Conservation (phyloP, 2,113 vertebrate species). For the Osmerus eperlanus region DNA sequence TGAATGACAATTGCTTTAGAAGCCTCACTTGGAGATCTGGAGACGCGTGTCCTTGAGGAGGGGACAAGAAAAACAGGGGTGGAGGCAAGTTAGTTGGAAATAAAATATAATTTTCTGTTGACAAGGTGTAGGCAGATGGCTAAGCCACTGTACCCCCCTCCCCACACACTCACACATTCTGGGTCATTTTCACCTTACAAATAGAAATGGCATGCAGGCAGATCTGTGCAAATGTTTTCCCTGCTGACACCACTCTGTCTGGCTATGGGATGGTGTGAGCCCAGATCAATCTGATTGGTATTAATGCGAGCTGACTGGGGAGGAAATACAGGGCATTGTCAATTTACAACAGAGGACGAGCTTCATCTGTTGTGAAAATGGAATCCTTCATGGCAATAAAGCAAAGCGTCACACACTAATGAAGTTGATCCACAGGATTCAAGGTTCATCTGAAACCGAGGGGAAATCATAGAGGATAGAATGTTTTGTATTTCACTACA, state of each 20-base stretch:
- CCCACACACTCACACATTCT: not conserved
- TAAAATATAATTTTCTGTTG: not conserved
- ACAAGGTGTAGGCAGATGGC: slow-evolving; percentile 30
- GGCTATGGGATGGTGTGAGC: slow-evolving; percentile 2
- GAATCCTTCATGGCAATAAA: slow-evolving; percentile 60
- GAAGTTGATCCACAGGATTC: slow-evolving; percentile 27
- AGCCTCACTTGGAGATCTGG: not conserved
- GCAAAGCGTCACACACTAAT: slow-evolving; percentile 50
- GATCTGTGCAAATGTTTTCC: slow-evolving; percentile 40
- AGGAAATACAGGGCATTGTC: slow-evolving; percentile 59
- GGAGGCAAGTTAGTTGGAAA: not conserved
- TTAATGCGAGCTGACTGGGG: slow-evolving; percentile 56
- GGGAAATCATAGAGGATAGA: slow-evolving; percentile 50
- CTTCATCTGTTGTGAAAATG: slow-evolving; percentile 59
- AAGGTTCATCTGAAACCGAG: slow-evolving; percentile 13
- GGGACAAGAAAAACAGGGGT: not conserved
- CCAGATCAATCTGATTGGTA: slow-evolving; percentile 27
- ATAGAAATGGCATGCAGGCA: slow-evolving; percentile 28
- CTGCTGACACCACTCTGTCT: slow-evolving; percentile 31
- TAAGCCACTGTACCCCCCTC: not conserved
- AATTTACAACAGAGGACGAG: slow-evolving; percentile 59
- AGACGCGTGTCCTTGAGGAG: slow-evolving; percentile 37
- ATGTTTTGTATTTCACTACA: slow-evolving; percentile 44
- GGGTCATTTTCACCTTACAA: slow-evolving; percentile 30
- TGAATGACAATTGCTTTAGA: not conserved